Conservation (phyloP, 2,797 vertebrate species). For the Miichthys miiuy region DNA sequence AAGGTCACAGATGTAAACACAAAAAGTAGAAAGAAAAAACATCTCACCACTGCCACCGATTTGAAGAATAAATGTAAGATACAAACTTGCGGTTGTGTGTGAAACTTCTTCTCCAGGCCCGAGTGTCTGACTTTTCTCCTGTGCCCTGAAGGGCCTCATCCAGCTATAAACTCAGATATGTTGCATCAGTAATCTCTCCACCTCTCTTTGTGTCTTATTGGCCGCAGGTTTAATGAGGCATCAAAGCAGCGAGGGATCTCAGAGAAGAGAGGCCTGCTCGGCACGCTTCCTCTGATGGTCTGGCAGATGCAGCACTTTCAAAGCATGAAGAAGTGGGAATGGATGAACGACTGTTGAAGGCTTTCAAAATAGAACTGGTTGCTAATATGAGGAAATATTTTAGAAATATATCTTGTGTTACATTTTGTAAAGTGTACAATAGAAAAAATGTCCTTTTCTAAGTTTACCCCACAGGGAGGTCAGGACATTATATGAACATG, state of each 20-base stretch:
- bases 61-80: conserved; percentile 8
- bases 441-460: not conserved
- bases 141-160: conserved; percentile 49
- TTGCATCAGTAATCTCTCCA: conserved; percentile 78
- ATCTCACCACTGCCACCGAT: not conserved
- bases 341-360: conserved; percentile 55
- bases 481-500: not conserved
- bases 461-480: not conserved
- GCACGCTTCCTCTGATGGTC: conserved; percentile 71
- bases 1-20: conserved; percentile 28
- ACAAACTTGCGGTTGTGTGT: conserved; percentile 34
- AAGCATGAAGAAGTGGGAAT: conserved; percentile 64
- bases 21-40: not conserved
- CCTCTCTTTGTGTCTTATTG: conserved; percentile 75
- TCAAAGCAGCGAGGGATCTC: conserved; percentile 78
- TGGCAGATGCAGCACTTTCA: conserved; percentile 68
- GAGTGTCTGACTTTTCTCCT: conserved; percentile 43
- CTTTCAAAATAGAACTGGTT: conserved; percentile 54
- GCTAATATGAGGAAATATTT: conserved; percentile 26
- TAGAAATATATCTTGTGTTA: not conserved
- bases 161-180: conserved; percentile 65
- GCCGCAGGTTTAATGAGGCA: conserved; percentile 76
- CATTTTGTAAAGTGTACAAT: not conserved
- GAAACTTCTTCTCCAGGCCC: conserved; percentile 41
- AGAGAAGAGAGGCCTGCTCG: conserved; percentile 58